These are phyloP conservation scores for Microcebus lehilahytsara DNA, from an alignment of 2,113 vertebrate genomes.

Conservation along the genomic window DNA sequence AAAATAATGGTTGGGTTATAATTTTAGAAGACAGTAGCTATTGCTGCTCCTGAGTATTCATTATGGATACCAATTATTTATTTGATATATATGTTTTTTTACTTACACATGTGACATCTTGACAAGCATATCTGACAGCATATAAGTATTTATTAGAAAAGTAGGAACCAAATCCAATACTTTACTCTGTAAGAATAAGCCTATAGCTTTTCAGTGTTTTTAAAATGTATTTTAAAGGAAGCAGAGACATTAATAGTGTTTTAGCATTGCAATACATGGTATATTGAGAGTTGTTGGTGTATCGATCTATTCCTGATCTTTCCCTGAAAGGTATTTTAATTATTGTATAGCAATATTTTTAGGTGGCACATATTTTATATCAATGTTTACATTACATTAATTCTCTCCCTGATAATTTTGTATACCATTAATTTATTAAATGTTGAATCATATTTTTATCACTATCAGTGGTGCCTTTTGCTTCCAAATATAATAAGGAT, in stretches of 20 bases:
- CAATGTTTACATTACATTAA: background rate
- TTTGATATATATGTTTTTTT: conserved; percentile 56
- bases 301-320: accelerated
- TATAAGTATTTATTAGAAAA: conserved; percentile 67
- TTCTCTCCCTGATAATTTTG: background rate
- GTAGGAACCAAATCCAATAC: background rate
- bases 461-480: background rate
- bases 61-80: conserved; percentile 64
- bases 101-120: conserved; percentile 48
- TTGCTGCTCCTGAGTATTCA: conserved; percentile 59
- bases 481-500: conserved; percentile 59
- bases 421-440: background rate
- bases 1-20: conserved; percentile 68
- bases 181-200: background rate
- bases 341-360: background rate
- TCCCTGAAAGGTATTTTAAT: background rate
- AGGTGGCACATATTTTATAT: conserved; percentile 37
- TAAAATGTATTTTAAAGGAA: background rate
- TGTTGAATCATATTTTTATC: conserved; percentile 42
- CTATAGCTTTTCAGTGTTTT: background rate
- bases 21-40: conserved; percentile 67
- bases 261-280: background rate
- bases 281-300: background rate
- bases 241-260: background rate
- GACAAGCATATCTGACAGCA: conserved; percentile 46